Base-by-base conservation (phyloP, 2,888 invertebrate species). In the Idaea dimidiata region DNA sequence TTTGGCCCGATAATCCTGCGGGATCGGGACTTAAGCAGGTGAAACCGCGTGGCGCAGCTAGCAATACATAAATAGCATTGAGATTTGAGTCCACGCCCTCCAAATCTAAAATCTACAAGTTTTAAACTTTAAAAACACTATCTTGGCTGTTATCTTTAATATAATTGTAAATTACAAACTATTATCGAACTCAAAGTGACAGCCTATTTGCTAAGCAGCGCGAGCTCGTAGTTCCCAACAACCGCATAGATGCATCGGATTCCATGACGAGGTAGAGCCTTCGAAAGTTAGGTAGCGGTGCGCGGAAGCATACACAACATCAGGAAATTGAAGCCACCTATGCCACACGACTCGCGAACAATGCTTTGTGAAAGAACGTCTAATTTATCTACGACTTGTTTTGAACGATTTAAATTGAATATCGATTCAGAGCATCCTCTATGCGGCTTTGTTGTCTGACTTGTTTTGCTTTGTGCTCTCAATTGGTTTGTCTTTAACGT, bases 301-400 rank as follows among this genome's bases (percentile, higher is more conserved):
- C 77, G 77, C 85, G 86, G 87, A 82, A 84, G 80, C 79, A 73
- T 72, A 78, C 79, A 78, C 82, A 79, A 77, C 78, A 70, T 76
- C 89, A 91, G 91, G 91, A 92, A 92, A 92, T 92, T 91, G 91
- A 91, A 92, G 89, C 89, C 90, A 90, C 86, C 87, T 87, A 56
- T 56, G 10, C 56, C 83, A 75, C 75, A 75, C 83, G 80, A 72
- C 78, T 77, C 78, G 80, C 79, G 81, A 89, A 89, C 89, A 88
- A 86, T 87, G 91, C 91, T 89, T 88, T 88, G 87, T 84, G 89
- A 89, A 91, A 89, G 89, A 90, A 90, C 86, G 85, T 90, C 86
- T 89, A 88, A 90, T 90, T 90, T 88, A 90, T 90, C 89, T 88
- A 80, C 76, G 75, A 84, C 80, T 88, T 84, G 84, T 86, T 88